These are phyloP conservation scores for Gymnothorax javanicus DNA, from an alignment of 2,797 vertebrate genomes.

Conservation along the genomic window DNA sequence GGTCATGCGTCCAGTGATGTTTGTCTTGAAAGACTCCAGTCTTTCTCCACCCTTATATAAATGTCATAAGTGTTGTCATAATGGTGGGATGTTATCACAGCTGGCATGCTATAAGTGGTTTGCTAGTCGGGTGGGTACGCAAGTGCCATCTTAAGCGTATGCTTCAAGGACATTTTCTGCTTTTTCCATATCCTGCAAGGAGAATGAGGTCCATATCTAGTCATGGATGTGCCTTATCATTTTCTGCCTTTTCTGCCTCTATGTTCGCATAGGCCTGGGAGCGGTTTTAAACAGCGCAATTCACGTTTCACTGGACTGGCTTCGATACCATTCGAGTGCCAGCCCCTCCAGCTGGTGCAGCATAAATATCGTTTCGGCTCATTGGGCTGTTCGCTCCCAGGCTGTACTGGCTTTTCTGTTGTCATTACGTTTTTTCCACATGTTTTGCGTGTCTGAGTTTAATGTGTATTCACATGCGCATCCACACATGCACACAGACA, in stretches of 20 bases:
- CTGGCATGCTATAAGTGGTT: neutral
- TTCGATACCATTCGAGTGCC: neutral
- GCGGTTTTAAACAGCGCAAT: neutral
- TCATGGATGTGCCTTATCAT: neutral
- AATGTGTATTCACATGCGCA: neutral
- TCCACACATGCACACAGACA: too few relatives aligned
- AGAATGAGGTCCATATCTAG: neutral
- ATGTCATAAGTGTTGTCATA: conserved; percentile 18
- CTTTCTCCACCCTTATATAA: conserved; percentile 11
- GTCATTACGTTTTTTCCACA: neutral
- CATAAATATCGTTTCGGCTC: neutral
- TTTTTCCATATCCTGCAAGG: neutral
- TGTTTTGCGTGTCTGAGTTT: neutral
- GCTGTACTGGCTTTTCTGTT: neutral
- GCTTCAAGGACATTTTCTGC: neutral
- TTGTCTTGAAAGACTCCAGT: neutral
- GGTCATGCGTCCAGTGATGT: neutral
- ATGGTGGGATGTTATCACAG: neutral
- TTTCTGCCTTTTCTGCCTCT: neutral
- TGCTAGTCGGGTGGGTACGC: neutral
- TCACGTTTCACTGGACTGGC: neutral
- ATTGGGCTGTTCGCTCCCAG: neutral
- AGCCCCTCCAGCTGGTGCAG: neutral
- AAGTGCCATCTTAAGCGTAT: neutral
- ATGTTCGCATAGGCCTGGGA: neutral